Percentiles rank a stretch among this genome's conserved stretches.
These are phyloP conservation scores for Eucriotettix oculatus DNA, from an alignment of 2,888 invertebrate species.

Conservation along the genomic window DNA sequence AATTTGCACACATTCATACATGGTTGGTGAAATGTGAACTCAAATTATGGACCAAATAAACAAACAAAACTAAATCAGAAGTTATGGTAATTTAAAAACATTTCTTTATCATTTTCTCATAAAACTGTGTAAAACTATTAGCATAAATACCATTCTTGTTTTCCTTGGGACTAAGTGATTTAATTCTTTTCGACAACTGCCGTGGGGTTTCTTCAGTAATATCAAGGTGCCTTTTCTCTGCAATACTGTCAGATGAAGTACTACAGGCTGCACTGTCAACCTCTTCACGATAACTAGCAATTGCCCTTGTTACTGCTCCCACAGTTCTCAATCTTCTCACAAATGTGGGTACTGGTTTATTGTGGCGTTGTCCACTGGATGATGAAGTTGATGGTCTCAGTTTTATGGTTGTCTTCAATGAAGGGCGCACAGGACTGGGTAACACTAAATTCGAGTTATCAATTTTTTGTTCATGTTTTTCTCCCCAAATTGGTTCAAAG, in stretches of 20 bases:
- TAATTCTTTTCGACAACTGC: not conserved
- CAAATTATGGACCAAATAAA: too few species aligned
- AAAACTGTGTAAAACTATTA: too few species aligned
- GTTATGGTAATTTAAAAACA: too few species aligned
- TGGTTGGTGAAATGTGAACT: too few species aligned
- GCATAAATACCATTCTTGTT: not conserved
- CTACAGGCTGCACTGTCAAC: conserved; percentile 3
- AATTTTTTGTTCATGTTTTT: conserved; percentile 28
- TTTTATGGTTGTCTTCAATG: conserved; percentile 50
- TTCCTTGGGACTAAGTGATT: not conserved
- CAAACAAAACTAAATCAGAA: too few species aligned
- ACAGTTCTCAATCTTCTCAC: conserved; percentile 6
- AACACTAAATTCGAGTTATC: conserved; percentile 8
- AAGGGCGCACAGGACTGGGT: conserved; percentile 29
- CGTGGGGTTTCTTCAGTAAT: not conserved
- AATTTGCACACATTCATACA: too few species aligned
- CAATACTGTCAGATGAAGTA: not conserved
- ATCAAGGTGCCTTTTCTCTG: not conserved
- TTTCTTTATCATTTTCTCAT: too few species aligned
- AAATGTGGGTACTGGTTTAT: conserved; percentile 1
- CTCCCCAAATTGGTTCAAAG: conserved; percentile 93
- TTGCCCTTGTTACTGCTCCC: conserved; percentile 47
- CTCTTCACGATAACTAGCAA: conserved; percentile 31
- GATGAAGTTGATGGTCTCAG: conserved; percentile 35
- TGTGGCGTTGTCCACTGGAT: conserved; percentile 23